These are phyloP conservation scores for Campopleginae sp. DNA, from an alignment of 2,888 invertebrate species.

Conservation along the genomic window DNA sequence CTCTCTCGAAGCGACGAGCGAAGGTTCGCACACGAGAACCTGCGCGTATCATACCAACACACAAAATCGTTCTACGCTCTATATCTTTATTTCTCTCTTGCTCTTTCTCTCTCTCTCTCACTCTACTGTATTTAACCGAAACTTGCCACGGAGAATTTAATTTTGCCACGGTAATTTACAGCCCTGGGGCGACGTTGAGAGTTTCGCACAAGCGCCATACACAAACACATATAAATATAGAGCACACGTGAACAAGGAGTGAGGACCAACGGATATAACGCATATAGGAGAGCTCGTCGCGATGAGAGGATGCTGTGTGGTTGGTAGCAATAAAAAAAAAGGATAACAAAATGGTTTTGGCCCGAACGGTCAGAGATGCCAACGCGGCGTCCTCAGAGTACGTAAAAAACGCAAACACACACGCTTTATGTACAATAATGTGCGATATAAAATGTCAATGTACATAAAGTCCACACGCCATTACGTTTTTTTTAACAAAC, in stretches of 20 bases:
- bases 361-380: not conserved
- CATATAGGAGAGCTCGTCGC: conserved; percentile 23
- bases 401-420: not conserved
- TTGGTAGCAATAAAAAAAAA: conserved; percentile 10
- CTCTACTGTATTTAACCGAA: conserved; percentile 58
- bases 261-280: conserved; percentile 15
- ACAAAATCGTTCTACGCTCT: not conserved
- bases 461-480: not conserved
- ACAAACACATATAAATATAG: not conserved
- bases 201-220: conserved; percentile 30
- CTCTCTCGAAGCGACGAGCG: not conserved
- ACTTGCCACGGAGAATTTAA: conserved; percentile 66
- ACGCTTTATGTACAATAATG: conserved; percentile 7
- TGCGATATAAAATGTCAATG: not conserved
- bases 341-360: not conserved
- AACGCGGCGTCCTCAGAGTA: not conserved
- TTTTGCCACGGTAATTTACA: conserved; percentile 70
- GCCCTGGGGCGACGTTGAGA: conserved; percentile 22
- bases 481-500: not conserved
- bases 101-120: not conserved
- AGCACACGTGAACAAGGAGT: not conserved
- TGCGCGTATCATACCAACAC: not conserved
- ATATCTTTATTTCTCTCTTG: conserved; percentile 1
- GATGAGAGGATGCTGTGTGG: conserved; percentile 31
- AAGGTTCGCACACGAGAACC: not conserved